Conservation (phyloP, 2,888 invertebrate genomes). For the Lycocerus yunnanus region DNA sequence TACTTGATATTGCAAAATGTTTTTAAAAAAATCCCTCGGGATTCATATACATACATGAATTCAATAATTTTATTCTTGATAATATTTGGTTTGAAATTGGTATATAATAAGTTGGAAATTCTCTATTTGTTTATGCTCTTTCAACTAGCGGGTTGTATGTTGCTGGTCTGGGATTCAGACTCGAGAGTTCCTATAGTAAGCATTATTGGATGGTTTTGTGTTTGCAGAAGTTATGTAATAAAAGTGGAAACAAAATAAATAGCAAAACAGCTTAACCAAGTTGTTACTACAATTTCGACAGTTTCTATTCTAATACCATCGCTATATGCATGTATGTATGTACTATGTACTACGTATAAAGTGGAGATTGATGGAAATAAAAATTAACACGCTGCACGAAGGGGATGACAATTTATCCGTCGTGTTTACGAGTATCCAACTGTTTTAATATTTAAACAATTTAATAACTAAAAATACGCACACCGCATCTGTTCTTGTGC, state of each 20-base stretch:
- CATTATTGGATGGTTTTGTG: conserved; percentile 18
- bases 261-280: conserved; percentile 15
- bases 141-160: conserved; percentile 25
- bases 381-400: neutral
- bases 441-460: neutral
- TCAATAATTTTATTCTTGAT: neutral
- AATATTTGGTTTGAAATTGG: conserved; percentile 22
- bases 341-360: too few species aligned
- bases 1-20: neutral
- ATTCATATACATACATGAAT: neutral
- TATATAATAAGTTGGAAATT: conserved; percentile 29
- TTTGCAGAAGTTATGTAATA: conserved; percentile 33
- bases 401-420: neutral
- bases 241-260: conserved; percentile 31
- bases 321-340: too few species aligned
- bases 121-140: conserved; percentile 30
- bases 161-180: conserved; percentile 16
- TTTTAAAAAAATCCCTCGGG: neutral
- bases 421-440: neutral
- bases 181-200: neutral
- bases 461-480: neutral
- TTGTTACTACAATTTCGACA: neutral
- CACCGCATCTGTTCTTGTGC: neutral
- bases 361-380: neutral
- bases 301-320: neutral